Percentiles rank a stretch among this genome's conserved stretches.
Evolutionary conservation across 2,113 vertebrate species (phyloP).

Genomic region (human (Homo sapiens)): DNA sequence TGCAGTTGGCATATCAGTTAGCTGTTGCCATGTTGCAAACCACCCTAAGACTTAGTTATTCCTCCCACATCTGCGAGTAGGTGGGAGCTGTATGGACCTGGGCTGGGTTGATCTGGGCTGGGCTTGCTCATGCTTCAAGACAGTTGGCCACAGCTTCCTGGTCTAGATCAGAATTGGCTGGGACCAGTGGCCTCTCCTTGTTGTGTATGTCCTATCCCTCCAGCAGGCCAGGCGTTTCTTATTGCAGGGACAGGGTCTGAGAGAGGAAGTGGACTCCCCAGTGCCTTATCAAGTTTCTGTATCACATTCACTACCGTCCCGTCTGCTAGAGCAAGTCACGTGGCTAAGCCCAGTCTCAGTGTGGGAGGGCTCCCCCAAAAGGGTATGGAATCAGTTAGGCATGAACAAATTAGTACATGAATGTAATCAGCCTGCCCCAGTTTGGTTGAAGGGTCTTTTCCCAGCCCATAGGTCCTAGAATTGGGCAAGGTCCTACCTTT

Average conservation of each 20-base stretch:
- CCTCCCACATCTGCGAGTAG: rapidly evolving
- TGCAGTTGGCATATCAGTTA: not conserved
- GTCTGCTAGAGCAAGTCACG: not conserved
- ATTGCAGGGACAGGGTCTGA: not conserved
- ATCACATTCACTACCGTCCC: not conserved
- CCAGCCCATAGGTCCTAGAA: not conserved
- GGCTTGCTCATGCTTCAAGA: not conserved
- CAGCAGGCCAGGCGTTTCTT: not conserved
- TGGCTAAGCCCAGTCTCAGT: not conserved
- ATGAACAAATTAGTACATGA: not conserved
- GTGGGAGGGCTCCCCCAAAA: not conserved
- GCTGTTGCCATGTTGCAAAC: not conserved
- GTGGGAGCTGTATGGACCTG: not conserved
- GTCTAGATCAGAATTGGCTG: not conserved
- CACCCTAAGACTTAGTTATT: not conserved
- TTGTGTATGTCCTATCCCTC: rapidly evolving
- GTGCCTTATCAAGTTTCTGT: not conserved
- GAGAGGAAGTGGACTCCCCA: not conserved
- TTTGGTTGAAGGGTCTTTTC: not conserved
- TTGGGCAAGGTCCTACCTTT: not conserved
- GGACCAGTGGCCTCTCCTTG: not conserved
- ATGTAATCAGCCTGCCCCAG: too few species aligned
- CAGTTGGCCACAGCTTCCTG: not conserved
- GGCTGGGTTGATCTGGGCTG: not conserved
- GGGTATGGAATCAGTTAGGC: not conserved